A percentile compares a stretch with the other conserved stretches of the same genome.
Evolutionary conservation across 2,888 invertebrate species (phyloP).

Genomic region (Argyresthia goedartella): DNA sequence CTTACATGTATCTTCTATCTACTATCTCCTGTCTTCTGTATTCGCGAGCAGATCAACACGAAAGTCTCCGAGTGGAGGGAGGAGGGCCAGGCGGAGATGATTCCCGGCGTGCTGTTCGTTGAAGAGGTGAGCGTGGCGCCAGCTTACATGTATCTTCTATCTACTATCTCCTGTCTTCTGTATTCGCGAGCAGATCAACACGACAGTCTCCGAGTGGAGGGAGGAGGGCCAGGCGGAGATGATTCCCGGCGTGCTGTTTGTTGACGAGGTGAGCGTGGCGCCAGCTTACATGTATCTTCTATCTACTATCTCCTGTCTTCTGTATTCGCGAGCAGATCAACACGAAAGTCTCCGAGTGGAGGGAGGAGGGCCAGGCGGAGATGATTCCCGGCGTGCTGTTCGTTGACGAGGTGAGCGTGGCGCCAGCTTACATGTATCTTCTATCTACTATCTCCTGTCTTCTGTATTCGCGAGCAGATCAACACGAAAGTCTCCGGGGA

Average conservation of each 20-base stretch:
- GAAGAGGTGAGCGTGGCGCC: conserved; percentile 95
- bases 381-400: conserved; percentile 98
- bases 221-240: conserved; percentile 99
- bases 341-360: conserved; percentile 97
- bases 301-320: too few species aligned
- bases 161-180: too few species aligned
- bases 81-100: conserved; percentile 99
- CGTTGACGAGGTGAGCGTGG: conserved; percentile 93
- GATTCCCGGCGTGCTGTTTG: conserved; percentile 96
- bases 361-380: conserved; percentile 99
- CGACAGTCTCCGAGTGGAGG: too few species aligned
- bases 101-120: conserved; percentile 96
- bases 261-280: conserved; percentile 93
- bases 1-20: too few species aligned
- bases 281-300: too few species aligned
- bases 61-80: conserved; percentile 99
- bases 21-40: too few species aligned
- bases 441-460: too few species aligned
- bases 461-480: conserved; percentile 97
- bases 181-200: conserved; percentile 98
- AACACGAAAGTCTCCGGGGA: conserved; percentile 94
- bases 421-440: too few species aligned
- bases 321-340: conserved; percentile 99
- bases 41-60: conserved; percentile 97
- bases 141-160: too few species aligned